phyloP scores from a whole-genome alignment of 2,113 vertebrate species.

The Pseudorasbora parva region DNA sequence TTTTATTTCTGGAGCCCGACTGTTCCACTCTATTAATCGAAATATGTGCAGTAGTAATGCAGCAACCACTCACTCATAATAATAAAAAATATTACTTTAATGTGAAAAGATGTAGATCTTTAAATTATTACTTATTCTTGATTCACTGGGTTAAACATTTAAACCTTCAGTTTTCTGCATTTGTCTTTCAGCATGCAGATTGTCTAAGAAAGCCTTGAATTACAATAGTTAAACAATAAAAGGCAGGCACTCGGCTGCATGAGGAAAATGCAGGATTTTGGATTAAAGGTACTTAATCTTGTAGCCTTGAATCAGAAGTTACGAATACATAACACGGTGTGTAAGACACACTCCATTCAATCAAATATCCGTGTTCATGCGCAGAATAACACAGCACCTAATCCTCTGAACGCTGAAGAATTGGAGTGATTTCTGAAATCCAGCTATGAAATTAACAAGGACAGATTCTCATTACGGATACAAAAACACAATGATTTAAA shows the following conservation, averaged over 20 bases:
- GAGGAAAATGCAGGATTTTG: not conserved
- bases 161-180: not conserved
- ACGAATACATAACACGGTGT: not conserved
- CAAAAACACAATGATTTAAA: constrained; percentile 42
- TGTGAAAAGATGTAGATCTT: not conserved
- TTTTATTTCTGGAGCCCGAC: too few species aligned
- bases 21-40: too few species aligned
- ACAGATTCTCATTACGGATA: constrained; percentile 39
- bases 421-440: not conserved
- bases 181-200: not conserved
- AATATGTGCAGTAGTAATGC: not conserved
- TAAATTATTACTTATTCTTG: too few species aligned
- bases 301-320: not conserved
- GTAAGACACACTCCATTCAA: not conserved
- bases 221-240: constrained; percentile 7
- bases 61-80: not conserved
- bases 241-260: not conserved
- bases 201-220: not conserved
- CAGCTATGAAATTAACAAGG: constrained; percentile 38
- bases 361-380: not conserved
- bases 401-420: not conserved
- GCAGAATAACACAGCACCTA: not conserved
- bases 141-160: too few species aligned
- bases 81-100: not conserved
- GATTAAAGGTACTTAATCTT: not conserved